Evolutionary conservation across 1,140 invertebrate species (phyloP).

Genomic region (Leptopilina clavipes): DNA sequence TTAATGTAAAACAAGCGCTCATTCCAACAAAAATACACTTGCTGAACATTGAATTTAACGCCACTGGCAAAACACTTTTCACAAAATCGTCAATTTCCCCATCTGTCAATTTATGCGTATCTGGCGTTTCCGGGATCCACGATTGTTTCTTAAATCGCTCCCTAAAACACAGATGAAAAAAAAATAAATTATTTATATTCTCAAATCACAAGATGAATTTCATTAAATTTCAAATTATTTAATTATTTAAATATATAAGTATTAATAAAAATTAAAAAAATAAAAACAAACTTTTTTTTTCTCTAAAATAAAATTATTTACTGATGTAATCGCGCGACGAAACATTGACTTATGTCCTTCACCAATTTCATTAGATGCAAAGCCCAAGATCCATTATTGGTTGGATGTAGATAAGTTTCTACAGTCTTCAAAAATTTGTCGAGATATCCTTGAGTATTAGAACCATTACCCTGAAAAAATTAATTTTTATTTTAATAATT

Average conservation of each 20-base stretch:
- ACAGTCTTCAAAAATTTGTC: constrained; percentile 88
- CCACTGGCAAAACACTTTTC: constrained; percentile 80
- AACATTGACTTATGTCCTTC: constrained; percentile 77
- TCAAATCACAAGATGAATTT: not conserved
- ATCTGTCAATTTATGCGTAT: constrained; percentile 84
- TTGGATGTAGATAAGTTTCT: constrained; percentile 93
- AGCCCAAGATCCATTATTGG: constrained; percentile 88
- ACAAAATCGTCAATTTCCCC: constrained; percentile 90
- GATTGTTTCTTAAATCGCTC: constrained; percentile 79
- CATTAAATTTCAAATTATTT: not conserved
- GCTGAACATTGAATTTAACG: constrained; percentile 86
- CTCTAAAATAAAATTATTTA: constrained; percentile 54
- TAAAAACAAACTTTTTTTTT: not conserved
- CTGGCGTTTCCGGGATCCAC: constrained; percentile 83
- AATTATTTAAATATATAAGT: too few species aligned
- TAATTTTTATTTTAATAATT: constrained; percentile 30
- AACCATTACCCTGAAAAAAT: constrained; percentile 74
- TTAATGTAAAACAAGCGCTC: constrained; percentile 82
- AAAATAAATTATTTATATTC: not conserved
- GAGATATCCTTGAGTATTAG: constrained; percentile 82
- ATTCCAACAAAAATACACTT: constrained; percentile 77
- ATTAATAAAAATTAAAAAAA: constrained; percentile 7
- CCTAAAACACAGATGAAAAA: constrained; percentile 61
- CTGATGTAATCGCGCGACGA: constrained; percentile 78
- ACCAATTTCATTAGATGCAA: constrained; percentile 79